Base-by-base conservation (phyloP, 2,797 vertebrate species). In the Orientallactaga sibirica region DNA sequence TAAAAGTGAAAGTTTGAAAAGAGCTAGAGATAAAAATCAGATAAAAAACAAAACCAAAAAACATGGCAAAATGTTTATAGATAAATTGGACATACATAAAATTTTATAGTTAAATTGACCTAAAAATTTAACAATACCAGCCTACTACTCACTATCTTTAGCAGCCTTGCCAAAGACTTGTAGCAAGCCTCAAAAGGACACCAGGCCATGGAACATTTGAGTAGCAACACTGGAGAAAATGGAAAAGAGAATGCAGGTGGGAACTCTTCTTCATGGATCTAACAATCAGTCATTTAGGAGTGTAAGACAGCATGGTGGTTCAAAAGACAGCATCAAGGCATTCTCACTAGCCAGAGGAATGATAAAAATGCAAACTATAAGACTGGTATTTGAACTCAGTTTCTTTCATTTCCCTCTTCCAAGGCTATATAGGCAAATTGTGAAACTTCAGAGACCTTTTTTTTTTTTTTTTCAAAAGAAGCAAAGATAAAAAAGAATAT, bases 401-500 rank as follows among this genome's bases (percentile, higher is more conserved):
- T 92, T 89, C 52, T 93, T 84, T 85, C 33, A 73, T 90, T 92
- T 91, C 16, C 11, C 22, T 81, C 7, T 14, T 95, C 52, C 33
- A 78, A 70, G 52, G 87, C 58, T 68, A 19, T 76, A 12, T 7
- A 64, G 5, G 29, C 41, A 86, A 86, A 7, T 92, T 88, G 84
- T 19, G 19, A 95, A 94, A 71, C 58, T 90, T 27, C 73, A 81
- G 84, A 70, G 20, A 48, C 19, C 70, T 14, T 61, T 84, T 74
- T 96, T 18, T 74, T 96, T 18, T 41, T 22, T 29, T 79, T 52
- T 73, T 66, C 79, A 90, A 61, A 93, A 71, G 52, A 95, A 62
- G 6, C 80, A 81, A 81, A 91, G 66, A 90, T 83, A 90, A 95
- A 88, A 94, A 95, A 96, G 91, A 94, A 89, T 58, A 89, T 87